Evolutionary conservation across 2,113 vertebrate species (phyloP), one percentile per base, ranked within the genome.

Genomic region (Bos indicus): DNA sequence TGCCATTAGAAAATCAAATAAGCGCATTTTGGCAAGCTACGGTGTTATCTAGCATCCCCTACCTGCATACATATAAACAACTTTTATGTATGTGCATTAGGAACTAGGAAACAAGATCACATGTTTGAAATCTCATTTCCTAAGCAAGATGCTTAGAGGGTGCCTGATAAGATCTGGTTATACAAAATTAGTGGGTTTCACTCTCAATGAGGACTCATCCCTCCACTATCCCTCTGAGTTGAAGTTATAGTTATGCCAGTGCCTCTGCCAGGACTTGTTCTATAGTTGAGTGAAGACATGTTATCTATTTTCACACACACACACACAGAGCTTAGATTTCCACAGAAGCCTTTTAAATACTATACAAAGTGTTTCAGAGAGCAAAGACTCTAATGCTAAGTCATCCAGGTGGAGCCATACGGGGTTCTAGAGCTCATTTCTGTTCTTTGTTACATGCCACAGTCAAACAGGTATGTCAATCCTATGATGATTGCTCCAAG

Each of bases 1-100:
- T 88, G 8, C n/a, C 62, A 33, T 9, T 28, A n/a, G 21, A 96
- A 98, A 98, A 88, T 77, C 78, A 97, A 40, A 23, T 96, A 80
- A 96, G 60, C 0, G 0, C 33, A 62, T 96, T 91, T 48, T 95
- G 71, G 54, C n/a, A 88, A 90, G 8, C 16, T 23, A 7, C 46
- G 3, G 9, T 48, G 14, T 91, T 91, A 23, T 87, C 28, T n/a
- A 67, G 54, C 30, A 54, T 46, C 23, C 48, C 8, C 30, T 25
- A 33, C 19, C 43, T 94, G 10, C 23, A 21, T 59, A 67, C 40
- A n/a, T 25, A 51, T 15, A 26, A 19, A 3, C 2, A 36, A 33
- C 1, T 3, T 46, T 5, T n/a, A 12, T 36, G 7, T 6, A 13
- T 9, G 6, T 71, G 11, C 43, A 36, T 2, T 3, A 87, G 26